These are phyloP conservation scores for Rana temporaria DNA, from an alignment of 2,113 vertebrate species.

Conservation along the genomic window DNA sequence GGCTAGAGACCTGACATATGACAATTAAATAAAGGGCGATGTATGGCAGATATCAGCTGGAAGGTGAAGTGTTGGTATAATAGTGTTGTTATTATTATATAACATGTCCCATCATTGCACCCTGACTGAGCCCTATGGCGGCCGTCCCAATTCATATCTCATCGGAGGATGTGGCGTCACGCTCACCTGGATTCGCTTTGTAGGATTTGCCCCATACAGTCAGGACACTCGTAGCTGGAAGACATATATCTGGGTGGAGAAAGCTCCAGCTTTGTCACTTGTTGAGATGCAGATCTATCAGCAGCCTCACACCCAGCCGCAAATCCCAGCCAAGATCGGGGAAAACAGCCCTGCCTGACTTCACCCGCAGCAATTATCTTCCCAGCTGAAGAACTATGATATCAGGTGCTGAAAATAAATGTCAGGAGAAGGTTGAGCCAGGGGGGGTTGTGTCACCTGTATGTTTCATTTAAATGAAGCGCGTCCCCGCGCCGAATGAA, in stretches of 20 bases:
- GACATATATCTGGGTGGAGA: slow-evolving; percentile 13
- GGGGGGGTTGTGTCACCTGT: too few species aligned
- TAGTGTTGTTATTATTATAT: too few species aligned
- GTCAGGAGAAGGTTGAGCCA: too few species aligned
- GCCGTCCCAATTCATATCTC: slow-evolving; percentile 21
- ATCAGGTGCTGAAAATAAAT: too few species aligned
- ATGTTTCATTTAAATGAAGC: too few species aligned
- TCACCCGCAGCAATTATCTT: too few species aligned
- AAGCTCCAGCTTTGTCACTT: slow-evolving; percentile 6
- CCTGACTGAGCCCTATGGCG: neutral
- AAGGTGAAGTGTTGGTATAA: too few species aligned
- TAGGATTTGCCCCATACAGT: neutral
- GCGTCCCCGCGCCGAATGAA: too few species aligned
- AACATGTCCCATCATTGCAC: neutral
- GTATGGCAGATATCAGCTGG: too few species aligned
- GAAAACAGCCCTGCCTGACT: neutral
- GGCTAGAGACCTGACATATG: too few species aligned
- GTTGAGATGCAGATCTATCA: slow-evolving; percentile 27
- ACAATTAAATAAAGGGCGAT: too few species aligned
- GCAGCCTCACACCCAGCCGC: slow-evolving; percentile 4
- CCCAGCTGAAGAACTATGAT: too few species aligned
- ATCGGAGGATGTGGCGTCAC: neutral
- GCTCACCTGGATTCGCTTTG: neutral
- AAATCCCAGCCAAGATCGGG: neutral
- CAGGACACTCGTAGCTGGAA: slow-evolving; percentile 2